Evolutionary conservation across 2,888 invertebrate species (phyloP).

Genomic region (Sisyra terminalis): DNA sequence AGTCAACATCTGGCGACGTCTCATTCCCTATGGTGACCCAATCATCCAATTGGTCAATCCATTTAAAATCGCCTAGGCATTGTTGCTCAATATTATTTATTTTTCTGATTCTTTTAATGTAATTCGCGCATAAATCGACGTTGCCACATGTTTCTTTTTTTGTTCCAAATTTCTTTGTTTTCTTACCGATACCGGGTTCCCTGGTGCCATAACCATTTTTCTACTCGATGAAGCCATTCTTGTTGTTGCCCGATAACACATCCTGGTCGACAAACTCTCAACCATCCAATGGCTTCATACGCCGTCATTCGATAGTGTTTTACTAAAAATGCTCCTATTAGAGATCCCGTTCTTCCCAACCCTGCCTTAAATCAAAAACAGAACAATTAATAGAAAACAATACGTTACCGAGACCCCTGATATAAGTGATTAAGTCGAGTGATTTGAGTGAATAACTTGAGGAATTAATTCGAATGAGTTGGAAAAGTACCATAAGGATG

Average conservation of each 20-base stretch:
- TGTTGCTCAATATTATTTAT: too few relatives aligned
- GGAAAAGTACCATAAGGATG: too few relatives aligned
- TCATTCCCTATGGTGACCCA: too few relatives aligned
- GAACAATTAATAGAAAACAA: too few relatives aligned
- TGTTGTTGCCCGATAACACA: conserved; percentile 82
- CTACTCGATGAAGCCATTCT: conserved; percentile 41
- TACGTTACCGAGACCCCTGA: too few relatives aligned
- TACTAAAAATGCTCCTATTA: conserved; percentile 79
- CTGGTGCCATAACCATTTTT: conserved; percentile 30
- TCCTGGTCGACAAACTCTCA: conserved; percentile 74
- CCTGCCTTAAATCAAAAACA: conserved; percentile 45
- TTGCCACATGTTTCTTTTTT: background rate
- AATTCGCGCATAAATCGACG: background rate
- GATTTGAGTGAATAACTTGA: too few relatives aligned
- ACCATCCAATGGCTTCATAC: conserved; percentile 74
- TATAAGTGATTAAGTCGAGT: too few relatives aligned
- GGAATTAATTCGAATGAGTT: too few relatives aligned
- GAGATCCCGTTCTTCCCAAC: conserved; percentile 74
- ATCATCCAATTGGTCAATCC: background rate
- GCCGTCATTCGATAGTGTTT: conserved; percentile 69
- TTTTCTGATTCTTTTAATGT: background rate
- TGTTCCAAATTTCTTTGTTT: conserved; percentile 1
- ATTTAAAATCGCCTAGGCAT: too few relatives aligned
- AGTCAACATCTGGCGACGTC: too few relatives aligned
- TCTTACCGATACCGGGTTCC: conserved; percentile 38